These are phyloP conservation scores for Ophion slaviceki DNA, from an alignment of 2,888 invertebrate genomes.

Conservation along the genomic window DNA sequence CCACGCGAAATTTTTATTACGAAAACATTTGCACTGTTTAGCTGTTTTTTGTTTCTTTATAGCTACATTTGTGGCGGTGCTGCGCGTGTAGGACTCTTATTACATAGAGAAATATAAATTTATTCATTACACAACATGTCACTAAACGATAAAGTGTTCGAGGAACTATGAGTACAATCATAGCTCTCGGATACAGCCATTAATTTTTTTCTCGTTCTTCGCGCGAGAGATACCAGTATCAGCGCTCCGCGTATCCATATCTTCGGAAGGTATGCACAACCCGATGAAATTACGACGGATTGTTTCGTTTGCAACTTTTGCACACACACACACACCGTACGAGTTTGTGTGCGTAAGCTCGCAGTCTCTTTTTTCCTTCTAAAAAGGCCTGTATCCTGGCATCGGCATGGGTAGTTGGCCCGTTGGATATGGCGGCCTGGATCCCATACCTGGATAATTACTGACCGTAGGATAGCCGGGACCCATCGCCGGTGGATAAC, in stretches of 20 bases:
- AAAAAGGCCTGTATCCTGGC: conserved; percentile 78
- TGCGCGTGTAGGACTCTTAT: conserved; percentile 43
- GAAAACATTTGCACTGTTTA: neutral
- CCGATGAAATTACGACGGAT: neutral
- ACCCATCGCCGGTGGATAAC: conserved; percentile 73
- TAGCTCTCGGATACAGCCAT: neutral
- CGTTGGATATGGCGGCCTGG: conserved; percentile 88
- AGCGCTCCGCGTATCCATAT: neutral
- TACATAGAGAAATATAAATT: conserved; percentile 60
- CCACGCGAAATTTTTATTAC: neutral
- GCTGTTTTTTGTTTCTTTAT: conserved; percentile 12
- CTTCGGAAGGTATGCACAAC: neutral
- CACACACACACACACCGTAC: neutral
- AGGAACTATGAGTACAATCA: conserved; percentile 35
- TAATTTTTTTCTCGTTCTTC: neutral
- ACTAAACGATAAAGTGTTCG: conserved; percentile 25
- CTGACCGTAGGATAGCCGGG: conserved; percentile 76
- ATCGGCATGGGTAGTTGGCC: conserved; percentile 92
- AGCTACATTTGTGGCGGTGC: neutral
- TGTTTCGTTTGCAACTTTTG: conserved; percentile 1
- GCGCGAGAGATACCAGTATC: neutral
- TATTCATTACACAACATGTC: conserved; percentile 49
- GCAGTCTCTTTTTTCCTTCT: conserved; percentile 23
- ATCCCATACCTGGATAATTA: conserved; percentile 84
- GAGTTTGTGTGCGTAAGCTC: neutral